Evolutionary conservation across 2,888 invertebrate species (phyloP), one percentile per base, ranked within the genome.

Genomic region (Drosophila macrothrix): DNA sequence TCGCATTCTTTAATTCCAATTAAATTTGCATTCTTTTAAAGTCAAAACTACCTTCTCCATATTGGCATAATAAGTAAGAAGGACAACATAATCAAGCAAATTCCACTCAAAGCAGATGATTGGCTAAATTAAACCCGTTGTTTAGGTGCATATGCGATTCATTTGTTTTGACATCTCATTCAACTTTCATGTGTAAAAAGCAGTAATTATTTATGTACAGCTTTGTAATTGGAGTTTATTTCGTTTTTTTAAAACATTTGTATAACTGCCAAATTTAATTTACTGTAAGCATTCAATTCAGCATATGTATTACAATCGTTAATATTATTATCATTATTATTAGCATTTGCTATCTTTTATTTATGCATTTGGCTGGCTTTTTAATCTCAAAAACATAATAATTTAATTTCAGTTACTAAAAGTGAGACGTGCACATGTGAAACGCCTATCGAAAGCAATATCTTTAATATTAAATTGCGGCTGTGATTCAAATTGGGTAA

Each of bases 401-500:
- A 29, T n/a, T 52, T 3, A n/a, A 28, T 14, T n/a, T 52, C 4
- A 28, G n/a, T 16, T n/a, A n/a, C 19, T 6, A 39, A 39, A 22
- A 1, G 3, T 6, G n/a, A n/a, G n/a, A 41, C n/a, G 10, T n/a
- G n/a, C 12, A 53, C 5, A 31, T 14, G n/a, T 52, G 31, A 33
- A 35, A 5, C 16, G 16, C 35, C 22, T 10, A 4, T 22, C n/a
- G 22, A 16, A 43, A 16, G 3, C 12, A 31, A 29, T 31, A 25
- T 25, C 12, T 25, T n/a, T 2, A 33, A 35, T 37, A 35, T 19
- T 16, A 37, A 35, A 37, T 52, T 5, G 22, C 7, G n/a, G 14
- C n/a, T 70, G 25, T 35, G 50, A 41, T 70, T 59, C n/a, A 52
- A 25, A 68, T 35, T 58, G 28, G 2, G 12, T 41, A 69, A 56